Evolutionary conservation across 2,888 invertebrate genomes (phyloP), one percentile per base, ranked within the genome.

Genomic region (Neocrepidodera transversa): DNA sequence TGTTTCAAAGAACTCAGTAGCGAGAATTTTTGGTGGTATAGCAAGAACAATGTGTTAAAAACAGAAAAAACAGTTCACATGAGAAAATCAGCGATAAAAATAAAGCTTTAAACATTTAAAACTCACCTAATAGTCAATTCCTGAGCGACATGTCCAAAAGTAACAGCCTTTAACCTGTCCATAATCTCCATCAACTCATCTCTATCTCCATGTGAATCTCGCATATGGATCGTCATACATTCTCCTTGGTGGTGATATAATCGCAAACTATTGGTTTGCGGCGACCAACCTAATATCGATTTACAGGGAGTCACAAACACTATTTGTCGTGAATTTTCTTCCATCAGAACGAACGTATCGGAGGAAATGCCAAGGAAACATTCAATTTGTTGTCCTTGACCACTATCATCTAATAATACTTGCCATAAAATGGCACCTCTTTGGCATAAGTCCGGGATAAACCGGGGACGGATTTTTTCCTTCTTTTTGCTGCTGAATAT

Each of bases 231-330:
- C 3, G 92, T 89, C 68, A 95, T 86, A 78, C 94, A 93, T 81
- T 97, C 97, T 1, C 97, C 95, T 79, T 94, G 93, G 79, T 96
- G 95, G 81, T 95, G 93, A 81, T 93, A 97, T 60, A 95, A 81
- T 60, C 92, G 85, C 60, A 93, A 79, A 68, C 91, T 91, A 81
- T 67, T 83, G 71, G 74, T 84, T 78, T 79, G 81, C 2, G 80
- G 82, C 68, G 79, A 82, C 84, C 80, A 85, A 77, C 86, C 86
- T 35, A 97, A 84, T 55, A 97, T 85, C 7, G 91, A 87, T 67
- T 86, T 87, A 68, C 92, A 92, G 0, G 96, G 93, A 13, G 93
- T 85, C 7, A 92, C 93, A 69, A 95, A 91, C 23, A 96, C 87
- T 36, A 93, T 89, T 75, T 93, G 92, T 42, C 91, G 84, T 0